Percentiles rank a stretch among this genome's conserved stretches.
These are phyloP conservation scores for Aix galericulata DNA, from an alignment of 2,113 vertebrate species.

Conservation along the genomic window DNA sequence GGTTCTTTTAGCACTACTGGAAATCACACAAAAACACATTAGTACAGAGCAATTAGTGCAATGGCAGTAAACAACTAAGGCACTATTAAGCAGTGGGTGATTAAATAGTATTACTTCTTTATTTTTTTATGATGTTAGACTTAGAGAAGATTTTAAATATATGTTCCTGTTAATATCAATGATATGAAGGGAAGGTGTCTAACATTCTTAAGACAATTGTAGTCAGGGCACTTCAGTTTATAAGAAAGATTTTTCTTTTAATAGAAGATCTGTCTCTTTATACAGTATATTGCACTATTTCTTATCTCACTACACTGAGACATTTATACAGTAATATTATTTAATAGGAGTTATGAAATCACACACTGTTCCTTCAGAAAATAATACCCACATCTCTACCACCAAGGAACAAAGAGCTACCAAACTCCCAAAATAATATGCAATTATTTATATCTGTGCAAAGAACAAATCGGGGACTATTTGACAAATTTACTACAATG, in stretches of 20 bases:
- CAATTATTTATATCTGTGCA: constrained; percentile 51
- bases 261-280: constrained; percentile 20
- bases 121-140: constrained; percentile 82
- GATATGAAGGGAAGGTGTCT: constrained; percentile 75
- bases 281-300: constrained; percentile 49
- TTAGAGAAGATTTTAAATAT: constrained; percentile 74
- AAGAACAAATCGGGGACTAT: constrained; percentile 39
- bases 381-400: constrained; percentile 71
- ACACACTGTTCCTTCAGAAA: constrained; percentile 65
- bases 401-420: constrained; percentile 67
- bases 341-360: constrained; percentile 77
- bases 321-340: constrained; percentile 78
- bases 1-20: constrained; percentile 86
- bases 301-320: constrained; percentile 63
- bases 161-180: constrained; percentile 66
- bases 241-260: constrained; percentile 35
- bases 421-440: constrained; percentile 65
- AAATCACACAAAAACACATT: constrained; percentile 87
- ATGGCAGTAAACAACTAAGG: constrained; percentile 83
- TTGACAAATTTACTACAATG: constrained; percentile 48
- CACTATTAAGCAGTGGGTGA: constrained; percentile 86
- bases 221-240: constrained; percentile 36
- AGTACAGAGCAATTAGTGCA: constrained; percentile 84
- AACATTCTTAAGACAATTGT: constrained; percentile 62
- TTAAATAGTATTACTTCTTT: constrained; percentile 85